Base-by-base conservation (phyloP, 2,888 invertebrate species). In the Heliconius charithonia region DNA sequence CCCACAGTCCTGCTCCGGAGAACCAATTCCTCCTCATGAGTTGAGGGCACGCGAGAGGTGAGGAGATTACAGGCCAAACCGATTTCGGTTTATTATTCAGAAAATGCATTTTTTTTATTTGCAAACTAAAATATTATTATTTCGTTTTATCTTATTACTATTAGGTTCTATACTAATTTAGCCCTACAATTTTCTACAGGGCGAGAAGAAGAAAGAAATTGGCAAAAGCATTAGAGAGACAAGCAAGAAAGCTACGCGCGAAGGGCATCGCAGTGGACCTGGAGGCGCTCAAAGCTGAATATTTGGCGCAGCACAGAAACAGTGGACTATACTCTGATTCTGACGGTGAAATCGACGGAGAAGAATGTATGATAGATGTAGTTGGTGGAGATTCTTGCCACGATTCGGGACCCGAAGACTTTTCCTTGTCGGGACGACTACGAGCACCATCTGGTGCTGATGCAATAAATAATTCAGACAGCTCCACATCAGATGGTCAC, bases 1-100 rank as follows among this genome's bases (percentile, higher is more conserved):
- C 91, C 99, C 99, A 0, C 99, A 99, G 91, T 98, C 99, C 77
- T 99, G 99, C 93, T 98, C 98, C 84, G 99, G 99, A 12, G 99
- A 99, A 87, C 99, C 99, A 27, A 99, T 99, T 87, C 98, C 99
- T 51, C 98, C 98, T 19, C 98, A 97, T 87, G 98, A 98, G 93
- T 95, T 98, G 62, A 95, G 97, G 82, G 97, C 98, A 70, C 97
- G 98, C 88, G 98, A 98, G 93, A 96, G 96, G 96, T 96, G 93
- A 95, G 93, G 89, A 89, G 90, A 88, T 91, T 87, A 89, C 92
- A 90, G 85, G 89, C 87, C 89, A 87, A 69, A 78, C 77, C 77
- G 67, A 59, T 67, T 32, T 73, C 65, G 77, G 77, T 67, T 62
- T 59, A 29, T 27, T 27, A 56, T 67, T 41, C n/a, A 25, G 2